These are phyloP conservation scores for Ursus arctos DNA, from an alignment of 2,113 vertebrate genomes.

Conservation along the genomic window DNA sequence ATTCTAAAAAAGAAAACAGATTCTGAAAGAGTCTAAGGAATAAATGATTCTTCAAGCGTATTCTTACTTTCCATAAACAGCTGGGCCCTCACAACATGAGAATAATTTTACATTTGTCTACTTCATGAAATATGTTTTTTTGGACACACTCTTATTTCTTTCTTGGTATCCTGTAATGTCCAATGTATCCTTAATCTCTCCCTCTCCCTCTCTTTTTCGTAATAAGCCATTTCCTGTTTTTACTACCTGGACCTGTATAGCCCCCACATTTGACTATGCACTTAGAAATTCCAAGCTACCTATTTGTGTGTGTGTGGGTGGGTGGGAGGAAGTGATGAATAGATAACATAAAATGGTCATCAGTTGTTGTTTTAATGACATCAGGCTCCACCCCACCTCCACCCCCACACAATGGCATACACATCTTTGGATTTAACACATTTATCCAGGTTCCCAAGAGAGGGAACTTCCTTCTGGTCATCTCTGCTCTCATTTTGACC, in stretches of 20 bases:
- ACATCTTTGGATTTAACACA: neutral
- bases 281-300: conserved; percentile 30
- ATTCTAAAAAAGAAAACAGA: conserved; percentile 66
- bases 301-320: neutral
- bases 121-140: conserved; percentile 64
- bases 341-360: neutral
- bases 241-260: neutral
- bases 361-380: neutral
- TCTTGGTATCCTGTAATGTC: neutral
- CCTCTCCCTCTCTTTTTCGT: neutral
- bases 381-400: neutral
- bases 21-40: conserved; percentile 69
- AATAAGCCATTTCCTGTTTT: conserved; percentile 61
- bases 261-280: neutral
- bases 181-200: neutral
- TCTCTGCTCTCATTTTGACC: neutral
- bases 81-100: conserved; percentile 55
- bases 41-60: conserved; percentile 70
- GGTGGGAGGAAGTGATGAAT: neutral
- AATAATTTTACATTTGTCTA: conserved; percentile 74
- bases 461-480: neutral
- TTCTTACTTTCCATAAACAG: conserved; percentile 75
- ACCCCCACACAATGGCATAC: too few species aligned
- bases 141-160: conserved; percentile 63
- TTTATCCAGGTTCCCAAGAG: neutral